A percentile compares a stretch with the other conserved stretches of the same genome.
phyloP scores from a whole-genome alignment of 2,113 vertebrate genomes.

The Bettongia penicillata region DNA sequence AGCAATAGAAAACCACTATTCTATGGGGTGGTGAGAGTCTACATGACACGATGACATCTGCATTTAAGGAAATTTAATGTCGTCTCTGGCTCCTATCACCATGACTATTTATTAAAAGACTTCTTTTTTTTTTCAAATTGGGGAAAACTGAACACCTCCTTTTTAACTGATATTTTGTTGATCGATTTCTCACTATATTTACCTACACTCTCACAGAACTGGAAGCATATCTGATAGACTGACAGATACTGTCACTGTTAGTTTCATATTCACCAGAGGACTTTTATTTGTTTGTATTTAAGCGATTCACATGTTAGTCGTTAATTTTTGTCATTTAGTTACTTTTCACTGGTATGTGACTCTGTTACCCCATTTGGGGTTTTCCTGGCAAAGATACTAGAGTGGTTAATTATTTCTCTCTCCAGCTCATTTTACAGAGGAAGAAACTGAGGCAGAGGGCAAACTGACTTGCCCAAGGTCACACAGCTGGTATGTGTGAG shows the following conservation, averaged over 20 bases:
- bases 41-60: not conserved
- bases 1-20: not conserved
- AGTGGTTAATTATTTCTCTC: not conserved
- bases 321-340: not conserved
- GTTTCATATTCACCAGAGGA: not conserved
- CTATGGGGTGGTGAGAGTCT: not conserved
- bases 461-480: no score
- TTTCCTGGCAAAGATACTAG: not conserved
- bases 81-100: not conserved
- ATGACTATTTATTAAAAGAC: not conserved
- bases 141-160: constrained; percentile 9
- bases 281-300: not conserved
- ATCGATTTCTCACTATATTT: not conserved
- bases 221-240: not conserved
- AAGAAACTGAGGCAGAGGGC: no score
- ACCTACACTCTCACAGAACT: constrained; percentile 14
- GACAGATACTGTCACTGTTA: not conserved
- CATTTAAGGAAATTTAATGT: not conserved
- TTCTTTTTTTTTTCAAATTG: not conserved
- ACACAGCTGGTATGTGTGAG: not conserved
- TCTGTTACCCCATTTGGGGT: not conserved
- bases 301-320: constrained; percentile 18
- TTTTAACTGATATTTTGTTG: not conserved
- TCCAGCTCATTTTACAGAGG: not conserved
- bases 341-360: not conserved